Evolutionary conservation across 2,113 vertebrate species (phyloP), one percentile per base, ranked within the genome.

Genomic region (Grammomys surdaster): DNA sequence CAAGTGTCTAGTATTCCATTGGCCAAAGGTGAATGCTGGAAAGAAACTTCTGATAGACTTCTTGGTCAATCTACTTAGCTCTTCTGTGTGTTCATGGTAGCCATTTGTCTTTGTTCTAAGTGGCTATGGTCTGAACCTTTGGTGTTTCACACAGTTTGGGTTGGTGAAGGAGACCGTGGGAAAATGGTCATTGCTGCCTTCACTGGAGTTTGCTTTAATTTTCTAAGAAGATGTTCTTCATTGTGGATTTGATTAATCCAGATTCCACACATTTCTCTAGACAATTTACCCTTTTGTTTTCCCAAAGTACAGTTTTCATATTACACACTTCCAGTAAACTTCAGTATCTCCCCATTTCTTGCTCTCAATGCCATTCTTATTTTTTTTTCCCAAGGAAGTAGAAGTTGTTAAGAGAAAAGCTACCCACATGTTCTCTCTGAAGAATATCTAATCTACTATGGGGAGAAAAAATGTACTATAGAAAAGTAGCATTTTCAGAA

Each of bases 401-500:
- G 54, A 58, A 4, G 36, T 51, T 82, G 6, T 58, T 92, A 94
- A 36, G 36, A 78, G 43, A 82, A 24, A 85, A 72, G 7, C 16
- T 7, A 40, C 33, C 22, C 36, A 60, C 20, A 19, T 28, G 12
- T 2, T 85, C 46, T 48, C 36, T 24, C 56, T 6, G 1, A 51
- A 48, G 65, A 88, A 33, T 77, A 36, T 26, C 51, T 51, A 51
- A 51, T 51, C 51, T 51, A 51, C 51, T 51, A 51, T 51, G 51
- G 51, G 51, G 10, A 51, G 51, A 51, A 51, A 10, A 51, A 51
- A 93, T 40, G 46, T 86, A 16, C 7, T 20, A 24, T 33, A 65
- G 82, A 80, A 90, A 95, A 88, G 33, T 48, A 65, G 36, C 81
- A 36, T 65, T 93, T 94, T 78, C 17, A 89, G 56, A 88, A 78